These are phyloP conservation scores for Carpatolechia fugitivella DNA, from an alignment of 2,888 invertebrate genomes.

Conservation along the genomic window DNA sequence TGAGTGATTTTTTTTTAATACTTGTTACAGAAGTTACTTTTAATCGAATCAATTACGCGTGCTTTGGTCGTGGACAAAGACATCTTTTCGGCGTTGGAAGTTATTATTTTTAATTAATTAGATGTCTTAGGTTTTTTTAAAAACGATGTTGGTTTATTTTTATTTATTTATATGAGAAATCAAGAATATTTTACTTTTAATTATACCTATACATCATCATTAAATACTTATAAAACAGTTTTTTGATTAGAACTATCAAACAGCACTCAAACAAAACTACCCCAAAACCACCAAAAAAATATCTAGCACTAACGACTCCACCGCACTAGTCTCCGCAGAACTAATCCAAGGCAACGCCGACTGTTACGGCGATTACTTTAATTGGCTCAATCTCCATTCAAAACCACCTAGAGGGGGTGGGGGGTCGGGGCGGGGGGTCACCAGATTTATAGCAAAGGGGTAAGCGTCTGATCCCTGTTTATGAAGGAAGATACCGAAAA, in stretches of 20 bases:
- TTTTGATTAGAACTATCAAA: too few relatives aligned
- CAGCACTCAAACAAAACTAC: not conserved
- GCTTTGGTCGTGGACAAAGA: too few relatives aligned
- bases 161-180: not conserved
- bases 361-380: slow-evolving; percentile 85
- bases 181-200: not conserved
- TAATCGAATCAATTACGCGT: too few relatives aligned
- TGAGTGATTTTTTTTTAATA: too few relatives aligned
- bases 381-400: slow-evolving; percentile 84
- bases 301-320: slow-evolving; percentile 38
- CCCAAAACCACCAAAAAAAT: not conserved
- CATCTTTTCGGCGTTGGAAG: too few relatives aligned
- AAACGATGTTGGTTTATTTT: too few relatives aligned
- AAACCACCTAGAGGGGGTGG: slow-evolving; percentile 62
- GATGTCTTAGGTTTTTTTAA: too few relatives aligned
- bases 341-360: slow-evolving; percentile 85
- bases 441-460: slow-evolving; percentile 77
- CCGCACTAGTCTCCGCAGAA: slow-evolving; percentile 49
- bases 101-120: too few relatives aligned
- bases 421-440: slow-evolving; percentile 41
- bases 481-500: slow-evolving; percentile 76
- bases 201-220: not conserved
- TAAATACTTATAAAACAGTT: too few relatives aligned
- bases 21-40: too few relatives aligned
- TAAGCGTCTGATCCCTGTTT: slow-evolving; percentile 76